A percentile compares a stretch with the other conserved stretches of the same genome.
phyloP scores from a whole-genome alignment of 2,113 vertebrate genomes.

The Siniperca chuatsi region DNA sequence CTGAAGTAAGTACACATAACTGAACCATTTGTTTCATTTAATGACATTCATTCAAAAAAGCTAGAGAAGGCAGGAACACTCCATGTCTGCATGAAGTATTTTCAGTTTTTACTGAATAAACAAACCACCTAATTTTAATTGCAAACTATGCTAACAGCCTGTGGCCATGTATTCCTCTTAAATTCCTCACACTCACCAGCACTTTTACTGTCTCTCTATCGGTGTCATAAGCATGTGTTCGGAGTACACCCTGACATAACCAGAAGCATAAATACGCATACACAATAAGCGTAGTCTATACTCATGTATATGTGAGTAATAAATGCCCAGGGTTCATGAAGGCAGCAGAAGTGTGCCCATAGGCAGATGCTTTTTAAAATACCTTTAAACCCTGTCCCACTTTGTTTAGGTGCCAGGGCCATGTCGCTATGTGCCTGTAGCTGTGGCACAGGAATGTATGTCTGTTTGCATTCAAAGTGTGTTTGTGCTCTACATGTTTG shows the following conservation, averaged over 20 bases:
- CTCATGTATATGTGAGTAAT: constrained; percentile 45
- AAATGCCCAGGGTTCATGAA: constrained; percentile 33
- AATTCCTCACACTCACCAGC: constrained; percentile 30
- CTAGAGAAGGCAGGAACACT: not conserved
- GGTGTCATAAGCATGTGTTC: constrained; percentile 26
- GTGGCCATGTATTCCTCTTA: constrained; percentile 34
- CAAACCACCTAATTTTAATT: constrained; percentile 54
- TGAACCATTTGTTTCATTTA: not conserved
- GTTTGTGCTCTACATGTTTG: constrained; percentile 6
- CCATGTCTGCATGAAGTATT: constrained; percentile 13
- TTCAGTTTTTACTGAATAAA: constrained; percentile 36
- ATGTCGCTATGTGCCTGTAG: constrained; percentile 44
- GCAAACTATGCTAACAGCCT: constrained; percentile 50
- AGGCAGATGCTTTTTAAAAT: constrained; percentile 48
- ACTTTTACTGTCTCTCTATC: constrained; percentile 5
- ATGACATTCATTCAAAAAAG: not conserved
- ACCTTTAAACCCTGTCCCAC: not conserved
- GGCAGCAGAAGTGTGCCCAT: constrained; percentile 28
- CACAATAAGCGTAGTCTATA: not conserved
- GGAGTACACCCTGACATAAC: constrained; percentile 26
- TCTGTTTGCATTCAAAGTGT: constrained; percentile 27
- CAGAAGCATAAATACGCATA: constrained; percentile 34
- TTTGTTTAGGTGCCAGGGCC: constrained; percentile 36
- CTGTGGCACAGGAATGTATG: constrained; percentile 32
- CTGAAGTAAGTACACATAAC: not conserved